Evolutionary conservation across 2,113 vertebrate species (phyloP), one percentile per base, ranked within the genome.

Genomic region (Reinhardtius hippoglossoides): DNA sequence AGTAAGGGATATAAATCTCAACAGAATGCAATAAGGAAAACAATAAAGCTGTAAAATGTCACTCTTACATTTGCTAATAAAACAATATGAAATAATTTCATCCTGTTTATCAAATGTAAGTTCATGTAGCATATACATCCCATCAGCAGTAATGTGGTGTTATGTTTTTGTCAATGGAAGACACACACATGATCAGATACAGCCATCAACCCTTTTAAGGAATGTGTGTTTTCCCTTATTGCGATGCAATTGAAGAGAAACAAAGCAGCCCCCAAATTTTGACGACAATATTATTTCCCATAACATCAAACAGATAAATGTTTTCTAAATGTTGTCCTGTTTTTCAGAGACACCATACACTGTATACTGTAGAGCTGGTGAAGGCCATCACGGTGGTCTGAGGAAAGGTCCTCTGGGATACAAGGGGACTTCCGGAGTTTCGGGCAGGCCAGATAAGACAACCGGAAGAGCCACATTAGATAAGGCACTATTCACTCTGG

Each of bases 391-490:
- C 27, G 70, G 72, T 81, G 87, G 86, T 79, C 81, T 60, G 37
- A 46, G 52, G 48, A 82, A 70, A 82, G 65, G 35, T n/a, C 31
- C 42, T 62, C 18, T 84, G 15, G 67, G 81, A 81, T 27, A 18
- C 23, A 42, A 35, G 73, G 72, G 73, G 76, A 80, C 78, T 82
- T 90, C 83, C 67, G 57, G 58, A 76, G 50, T 80, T 83, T 79
- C 57, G 24, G 16, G 37, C 26, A 52, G 18, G 31, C 31, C 59
- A 68, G 81, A 91, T 89, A 88, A 86, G 80, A 83, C 59, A 74
- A 76, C 59, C 60, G 79, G 75, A 87, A 81, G 31, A 61, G 44
- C 21, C 58, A 27, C 58, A 82, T 87, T 85, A 83, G 85, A 88
- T 82, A 69, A 78, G n/a, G 7, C 27, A 58, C 46, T 35, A 54